Conservation (phyloP, 2,888 invertebrate genomes). For the Panorpa germanica region DNA sequence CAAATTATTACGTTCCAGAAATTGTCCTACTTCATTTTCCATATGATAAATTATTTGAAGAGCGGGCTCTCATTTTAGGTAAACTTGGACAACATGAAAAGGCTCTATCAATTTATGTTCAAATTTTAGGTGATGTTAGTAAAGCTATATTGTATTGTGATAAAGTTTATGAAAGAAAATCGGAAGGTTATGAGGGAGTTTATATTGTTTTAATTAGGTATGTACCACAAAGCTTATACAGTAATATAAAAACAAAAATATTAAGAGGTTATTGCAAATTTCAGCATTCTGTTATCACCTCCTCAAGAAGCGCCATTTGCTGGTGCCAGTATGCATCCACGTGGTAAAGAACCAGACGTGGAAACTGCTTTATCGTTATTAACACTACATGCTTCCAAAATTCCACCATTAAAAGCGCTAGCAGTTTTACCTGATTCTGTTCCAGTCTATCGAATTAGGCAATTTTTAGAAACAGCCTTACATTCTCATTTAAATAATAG, state of each 20-base stretch:
- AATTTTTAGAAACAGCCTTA: conserved; percentile 61
- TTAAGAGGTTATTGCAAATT: background rate
- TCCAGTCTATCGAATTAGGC: conserved; percentile 53
- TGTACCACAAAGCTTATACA: conserved; percentile 17
- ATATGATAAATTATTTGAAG: conserved; percentile 68
- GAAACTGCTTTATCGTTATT: conserved; percentile 63
- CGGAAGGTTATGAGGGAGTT: conserved; percentile 16
- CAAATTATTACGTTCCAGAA: conserved; percentile 68
- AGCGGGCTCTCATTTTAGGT: conserved; percentile 85
- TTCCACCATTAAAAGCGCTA: conserved; percentile 59
- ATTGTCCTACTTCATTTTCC: conserved; percentile 75
- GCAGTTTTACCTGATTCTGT: conserved; percentile 55
- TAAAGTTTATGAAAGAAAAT: conserved; percentile 33
- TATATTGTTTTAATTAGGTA: conserved; percentile 21
- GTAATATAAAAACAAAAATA: background rate
- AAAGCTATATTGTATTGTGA: conserved; percentile 76
- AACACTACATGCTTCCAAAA: conserved; percentile 65
- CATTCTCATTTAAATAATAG: conserved; percentile 54
- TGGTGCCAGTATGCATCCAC: conserved; percentile 28
- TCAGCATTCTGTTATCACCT: conserved; percentile 27
- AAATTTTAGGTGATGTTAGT: conserved; percentile 64
- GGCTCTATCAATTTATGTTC: conserved; percentile 81
- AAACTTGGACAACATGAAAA: conserved; percentile 81
- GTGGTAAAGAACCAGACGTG: conserved; percentile 50
- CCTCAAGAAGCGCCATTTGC: conserved; percentile 21